These are phyloP conservation scores for Ametastegia equiseti DNA, from an alignment of 2,888 invertebrate genomes.

Conservation along the genomic window DNA sequence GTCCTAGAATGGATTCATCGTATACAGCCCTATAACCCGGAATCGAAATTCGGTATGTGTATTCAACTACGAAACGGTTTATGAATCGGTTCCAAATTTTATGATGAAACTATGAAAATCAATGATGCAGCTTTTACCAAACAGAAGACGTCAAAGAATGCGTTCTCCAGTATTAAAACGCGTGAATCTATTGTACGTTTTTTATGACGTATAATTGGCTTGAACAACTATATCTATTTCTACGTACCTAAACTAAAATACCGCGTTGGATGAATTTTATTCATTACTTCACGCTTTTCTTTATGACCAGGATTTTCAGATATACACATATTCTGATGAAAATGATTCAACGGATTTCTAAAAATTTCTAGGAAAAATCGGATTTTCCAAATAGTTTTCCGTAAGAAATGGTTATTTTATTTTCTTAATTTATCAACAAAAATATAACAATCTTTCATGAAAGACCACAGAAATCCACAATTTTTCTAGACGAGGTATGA, in stretches of 20 bases:
- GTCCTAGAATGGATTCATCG: neutral
- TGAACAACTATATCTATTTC: neutral
- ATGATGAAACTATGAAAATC: neutral
- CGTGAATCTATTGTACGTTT: neutral
- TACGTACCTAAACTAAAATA: neutral
- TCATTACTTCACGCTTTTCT: neutral
- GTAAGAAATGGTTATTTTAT: no score
- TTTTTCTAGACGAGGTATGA: no score
- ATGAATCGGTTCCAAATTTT: neutral
- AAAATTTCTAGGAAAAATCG: no score
- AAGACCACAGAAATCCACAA: no score
- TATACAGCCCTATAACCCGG: neutral
- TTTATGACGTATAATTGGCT: neutral
- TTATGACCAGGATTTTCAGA: neutral
- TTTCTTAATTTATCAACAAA: no score
- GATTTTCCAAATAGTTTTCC: no score
- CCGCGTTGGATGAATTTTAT: neutral
- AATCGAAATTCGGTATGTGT: neutral
- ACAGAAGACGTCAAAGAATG: neutral
- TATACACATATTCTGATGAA: no score
- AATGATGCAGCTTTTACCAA: neutral
- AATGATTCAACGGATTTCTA: neutral
- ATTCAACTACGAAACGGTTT: neutral
- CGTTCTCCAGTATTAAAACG: neutral
- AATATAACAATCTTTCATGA: no score